Base-by-base conservation (phyloP, 1,140 invertebrate species). In the Conopomorpha cramerella region DNA sequence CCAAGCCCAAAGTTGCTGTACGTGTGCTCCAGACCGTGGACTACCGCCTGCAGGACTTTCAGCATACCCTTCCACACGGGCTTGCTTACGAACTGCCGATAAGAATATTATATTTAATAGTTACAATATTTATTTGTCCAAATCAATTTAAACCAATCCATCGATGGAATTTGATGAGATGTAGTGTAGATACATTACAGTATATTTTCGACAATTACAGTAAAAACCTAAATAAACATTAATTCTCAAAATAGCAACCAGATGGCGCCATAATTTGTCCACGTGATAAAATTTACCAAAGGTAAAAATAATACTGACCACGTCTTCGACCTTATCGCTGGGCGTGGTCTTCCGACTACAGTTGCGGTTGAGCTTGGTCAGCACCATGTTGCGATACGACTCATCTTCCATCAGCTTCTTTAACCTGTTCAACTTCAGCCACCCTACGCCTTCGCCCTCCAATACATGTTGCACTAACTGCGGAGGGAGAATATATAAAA, bases 391-490 rank as follows among this genome's bases (percentile, higher is more conserved):
- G 17, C 98, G 82, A 79, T 99, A 97, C 36, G 92, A 98, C 78
- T 99, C 98, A 74, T 99, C 96, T 73, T 99, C 97, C 93, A 99
- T 96, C 3, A 99, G 74, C 62, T 97, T 96, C 57, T 94, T 95
- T 12, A 99, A 79, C 19, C 96, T 85, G 58, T 92, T 96, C 3
- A 96, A 70, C 72, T 98, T 97, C 12, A 99, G 78, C 93, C 96
- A 99, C 19, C 96, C 94, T 10, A 99, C 89, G 2, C 97, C 96
- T 79, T 99, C 94, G 7, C 97, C 98, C 30, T 92, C 89, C 30
- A 99, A 59, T 2, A 99, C 93, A 78, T 91, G 90, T 57, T 86
- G 91, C 7, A 96, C 87, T 16, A 97, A 83, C 86, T 97, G 78
- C 45, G 65, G 60, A 44, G 38, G 45, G 34, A 39, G 16, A 30